Evolutionary conservation across 2,797 vertebrate genomes (phyloP).

Genomic region (Ataeniobius toweri): DNA sequence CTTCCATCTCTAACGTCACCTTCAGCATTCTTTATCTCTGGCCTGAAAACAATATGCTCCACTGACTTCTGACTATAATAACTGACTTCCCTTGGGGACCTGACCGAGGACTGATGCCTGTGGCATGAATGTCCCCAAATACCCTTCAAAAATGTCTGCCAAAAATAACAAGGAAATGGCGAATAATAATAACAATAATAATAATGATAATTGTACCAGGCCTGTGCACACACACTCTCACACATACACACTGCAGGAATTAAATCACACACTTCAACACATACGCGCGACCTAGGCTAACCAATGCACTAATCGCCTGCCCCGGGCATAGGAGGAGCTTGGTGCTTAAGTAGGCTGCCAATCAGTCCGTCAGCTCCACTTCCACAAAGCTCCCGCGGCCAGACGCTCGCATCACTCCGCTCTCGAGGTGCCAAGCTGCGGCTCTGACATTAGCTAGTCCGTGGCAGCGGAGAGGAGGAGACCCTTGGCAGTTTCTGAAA

Average conservation of each 20-base stretch:
- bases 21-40: constrained; percentile 75
- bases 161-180: constrained; percentile 1
- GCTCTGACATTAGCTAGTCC: constrained; percentile 82
- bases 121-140: constrained; percentile 69
- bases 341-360: constrained; percentile 94
- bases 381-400: constrained; percentile 90
- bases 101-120: constrained; percentile 76
- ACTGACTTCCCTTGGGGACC: constrained; percentile 79
- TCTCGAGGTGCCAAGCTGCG: constrained; percentile 89
- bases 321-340: constrained; percentile 91
- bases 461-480: constrained; percentile 62
- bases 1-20: constrained; percentile 80
- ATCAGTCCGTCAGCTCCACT: constrained; percentile 99
- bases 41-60: constrained; percentile 77
- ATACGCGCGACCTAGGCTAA: constrained; percentile 76
- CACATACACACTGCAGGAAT: constrained; percentile 53
- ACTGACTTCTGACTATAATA: constrained; percentile 83
- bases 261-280: constrained; percentile 55
- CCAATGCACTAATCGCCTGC: constrained; percentile 91
- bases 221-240: constrained; percentile 24
- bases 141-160: constrained; percentile 57
- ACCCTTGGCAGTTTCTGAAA: constrained; percentile 74
- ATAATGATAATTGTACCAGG: not conserved
- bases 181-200: not conserved
- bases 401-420: constrained; percentile 88